phyloP scores from a whole-genome alignment of 2,113 vertebrate species.

The Corvus hawaiiensis region DNA sequence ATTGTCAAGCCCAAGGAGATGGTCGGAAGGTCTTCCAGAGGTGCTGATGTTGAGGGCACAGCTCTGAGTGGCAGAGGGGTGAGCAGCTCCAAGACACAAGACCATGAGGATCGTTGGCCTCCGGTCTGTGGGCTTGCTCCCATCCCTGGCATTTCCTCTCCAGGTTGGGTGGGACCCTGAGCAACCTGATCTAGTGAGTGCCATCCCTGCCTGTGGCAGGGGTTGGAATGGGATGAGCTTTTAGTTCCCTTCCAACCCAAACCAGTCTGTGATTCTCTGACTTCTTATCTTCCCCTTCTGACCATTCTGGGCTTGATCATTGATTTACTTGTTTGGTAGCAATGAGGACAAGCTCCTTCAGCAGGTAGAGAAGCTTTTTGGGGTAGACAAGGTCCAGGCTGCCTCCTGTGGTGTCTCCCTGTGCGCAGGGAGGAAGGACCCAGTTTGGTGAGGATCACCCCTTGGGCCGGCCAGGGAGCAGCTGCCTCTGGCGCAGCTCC shows the following conservation, averaged over 20 bases:
- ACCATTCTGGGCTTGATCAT: neutral
- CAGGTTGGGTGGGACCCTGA: neutral
- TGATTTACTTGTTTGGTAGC: neutral
- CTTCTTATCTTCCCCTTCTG: neutral
- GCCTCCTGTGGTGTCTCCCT: neutral
- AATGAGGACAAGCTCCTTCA: neutral
- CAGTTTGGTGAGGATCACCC: neutral
- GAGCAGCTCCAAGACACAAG: neutral
- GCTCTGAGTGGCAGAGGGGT: neutral
- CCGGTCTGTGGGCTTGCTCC: neutral
- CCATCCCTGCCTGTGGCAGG: neutral
- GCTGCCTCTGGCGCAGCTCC: neutral
- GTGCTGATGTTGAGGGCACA: neutral
- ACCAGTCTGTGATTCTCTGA: neutral
- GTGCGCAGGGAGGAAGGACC: neutral
- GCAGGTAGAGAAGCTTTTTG: neutral
- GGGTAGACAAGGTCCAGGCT: neutral
- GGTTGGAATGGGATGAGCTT: neutral
- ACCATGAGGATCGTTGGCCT: neutral
- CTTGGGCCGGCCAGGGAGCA: neutral
- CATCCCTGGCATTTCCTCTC: neutral
- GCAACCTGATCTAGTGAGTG: neutral
- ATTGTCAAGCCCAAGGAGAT: neutral
- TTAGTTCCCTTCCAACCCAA: neutral
- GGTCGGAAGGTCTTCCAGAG: neutral